phyloP scores from a whole-genome alignment of 2,888 invertebrate genomes.

The Eurois occulta region DNA sequence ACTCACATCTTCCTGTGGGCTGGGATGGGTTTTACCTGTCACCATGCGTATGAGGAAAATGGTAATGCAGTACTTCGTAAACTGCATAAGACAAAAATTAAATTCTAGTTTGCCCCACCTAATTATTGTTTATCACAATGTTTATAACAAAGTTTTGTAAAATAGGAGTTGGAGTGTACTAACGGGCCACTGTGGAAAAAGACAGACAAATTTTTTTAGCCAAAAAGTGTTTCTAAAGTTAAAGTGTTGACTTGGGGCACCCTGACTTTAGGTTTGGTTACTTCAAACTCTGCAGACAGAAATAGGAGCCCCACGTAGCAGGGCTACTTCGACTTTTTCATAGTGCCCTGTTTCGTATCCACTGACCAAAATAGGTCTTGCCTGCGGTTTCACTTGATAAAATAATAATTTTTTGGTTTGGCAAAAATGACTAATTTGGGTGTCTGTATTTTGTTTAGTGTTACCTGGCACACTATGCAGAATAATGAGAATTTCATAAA shows the following conservation, averaged over 20 bases:
- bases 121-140: neutral
- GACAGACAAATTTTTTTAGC: too few relatives aligned
- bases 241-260: too few relatives aligned
- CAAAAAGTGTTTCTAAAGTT: too few relatives aligned
- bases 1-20: neutral
- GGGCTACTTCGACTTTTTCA: too few relatives aligned
- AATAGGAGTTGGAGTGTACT: too few relatives aligned
- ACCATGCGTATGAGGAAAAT: slow-evolving; percentile 41
- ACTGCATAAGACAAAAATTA: neutral
- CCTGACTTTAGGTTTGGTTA: too few relatives aligned
- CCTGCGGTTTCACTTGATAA: neutral
- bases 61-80: slow-evolving; percentile 2
- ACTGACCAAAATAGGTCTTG: too few relatives aligned
- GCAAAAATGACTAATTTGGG: neutral
- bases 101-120: neutral
- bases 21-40: slow-evolving; percentile 30
- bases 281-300: too few relatives aligned
- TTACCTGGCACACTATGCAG: neutral
- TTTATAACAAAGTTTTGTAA: neutral
- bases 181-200: too few relatives aligned
- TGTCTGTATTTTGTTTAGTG: neutral
- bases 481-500: neutral
- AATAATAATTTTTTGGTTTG: slow-evolving; percentile 1
- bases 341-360: too few relatives aligned
- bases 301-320: too few relatives aligned